Base-by-base conservation (phyloP, 2,888 invertebrate species). In the Leptopilina syphax region DNA sequence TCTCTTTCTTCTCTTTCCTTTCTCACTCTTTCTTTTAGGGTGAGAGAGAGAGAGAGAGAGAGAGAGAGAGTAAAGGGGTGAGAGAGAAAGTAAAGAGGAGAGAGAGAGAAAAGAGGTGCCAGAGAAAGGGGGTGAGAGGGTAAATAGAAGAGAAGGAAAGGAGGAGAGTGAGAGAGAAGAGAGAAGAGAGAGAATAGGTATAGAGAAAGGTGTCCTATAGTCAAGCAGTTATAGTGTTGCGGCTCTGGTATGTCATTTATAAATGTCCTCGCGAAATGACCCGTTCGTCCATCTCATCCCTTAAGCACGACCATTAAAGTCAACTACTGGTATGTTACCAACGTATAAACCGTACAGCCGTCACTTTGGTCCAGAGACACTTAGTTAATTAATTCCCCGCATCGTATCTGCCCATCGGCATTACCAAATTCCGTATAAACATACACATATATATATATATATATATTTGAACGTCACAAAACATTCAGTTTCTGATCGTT, bases 201-300 rank as follows among this genome's bases (percentile, higher is more conserved):
- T 50, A 50, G 50, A 50, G 50, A 83, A 82, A 85, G 80, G 80
- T 50, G 79, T 76, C 57, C 66, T 79, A 80, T 84, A 84, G 86
- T 85, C 83, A 85, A 87, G 80, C 86, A 85, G 88, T 90, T 90
- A 90, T 90, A 90, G 87, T 86, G 85, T 86, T 83, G 84, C 85
- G 83, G 85, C 84, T 84, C 84, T 86, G 87, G 87, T 89, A 87
- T 87, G 91, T 91, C 91, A 91, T 91, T 91, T 91, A 91, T 91
- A 91, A 90, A 91, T 89, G 91, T 91, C 91, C 88, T 84, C 87
- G 86, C 88, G 89, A 90, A 91, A 91, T 90, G 89, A 91, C 91
- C 90, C 90, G 89, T 90, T 88, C 89, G 91, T 91, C 90, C 89
- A 88, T 89, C 89, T 91, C 91, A 88, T 89, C 89, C 90, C 88